Evolutionary conservation across 1,140 invertebrate genomes (phyloP), one percentile per base, ranked within the genome.

Genomic region (Drosophila punjabiensis): DNA sequence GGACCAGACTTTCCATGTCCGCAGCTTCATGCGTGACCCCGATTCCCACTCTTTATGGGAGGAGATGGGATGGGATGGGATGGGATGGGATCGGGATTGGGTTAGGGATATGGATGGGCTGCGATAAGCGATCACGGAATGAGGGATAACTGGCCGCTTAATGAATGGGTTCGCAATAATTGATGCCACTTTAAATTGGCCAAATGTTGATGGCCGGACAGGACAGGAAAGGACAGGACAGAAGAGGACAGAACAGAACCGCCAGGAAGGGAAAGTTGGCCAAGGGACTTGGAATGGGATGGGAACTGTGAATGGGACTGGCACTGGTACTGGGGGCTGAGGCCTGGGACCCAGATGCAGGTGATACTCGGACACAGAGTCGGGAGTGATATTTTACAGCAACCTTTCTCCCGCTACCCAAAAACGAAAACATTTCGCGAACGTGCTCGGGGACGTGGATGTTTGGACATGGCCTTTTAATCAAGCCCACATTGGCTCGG

Each of bases 91-190:
- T 47, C 64, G 79, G 76, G 62, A 82, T 85, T 69, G 84, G 56
- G 45, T 71, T 53, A 79, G 76, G 76, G 74, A 77, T 79, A 70
- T 79, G 63, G 75, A 68, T 80, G 78, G 74, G 78, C 70, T 88
- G 84, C 81, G 84, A 88, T 88, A 89, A 88, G 81, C 78, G 84
- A 89, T 89, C 85, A 58, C 48, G 69, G 83, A 89, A 88, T 88
- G 86, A 88, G 85, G 85, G 82, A 90, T 88, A 88, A 88, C 85
- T 88, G 85, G 81, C 55, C 78, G 83, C 78, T 85, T 88, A 90
- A 88, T 88, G 78, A 80, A 88, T 88, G 85, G 85, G 69, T 85
- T 88, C 86, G 70, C 78, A 89, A 88, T 90, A 88, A 88, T 88
- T 88, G 86, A 81, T 88, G 85, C 81, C 86, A 88, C 86, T 79